A percentile compares a stretch with the other conserved stretches of the same genome.
Conservation (phyloP, 2,888 invertebrate genomes). For the Ptycholaimellus sp. region DNA sequence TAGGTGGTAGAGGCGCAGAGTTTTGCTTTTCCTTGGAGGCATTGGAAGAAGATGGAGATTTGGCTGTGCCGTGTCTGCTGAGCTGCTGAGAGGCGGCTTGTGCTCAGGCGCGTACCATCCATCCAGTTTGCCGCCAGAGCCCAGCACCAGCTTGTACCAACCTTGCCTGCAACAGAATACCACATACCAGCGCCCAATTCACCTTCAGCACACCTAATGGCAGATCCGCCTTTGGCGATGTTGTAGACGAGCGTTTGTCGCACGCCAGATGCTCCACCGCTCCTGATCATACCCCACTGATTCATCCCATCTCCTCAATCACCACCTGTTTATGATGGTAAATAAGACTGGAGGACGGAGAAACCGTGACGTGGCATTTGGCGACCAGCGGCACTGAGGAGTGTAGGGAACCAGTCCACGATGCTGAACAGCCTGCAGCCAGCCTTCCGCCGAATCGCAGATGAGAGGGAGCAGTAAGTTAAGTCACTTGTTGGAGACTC, state of each 20-base stretch:
- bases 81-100: no score
- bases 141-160: no score
- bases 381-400: constrained; percentile 26
- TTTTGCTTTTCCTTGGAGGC: no score
- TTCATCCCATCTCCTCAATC: constrained; percentile 24
- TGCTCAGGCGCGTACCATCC: no score
- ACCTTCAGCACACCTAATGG: no score
- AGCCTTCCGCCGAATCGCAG: constrained; percentile 1
- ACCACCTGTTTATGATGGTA: not conserved
- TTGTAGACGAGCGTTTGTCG: constrained; percentile 23
- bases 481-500: constrained; percentile 8
- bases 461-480: constrained; percentile 9
- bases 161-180: no score
- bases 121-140: no score
- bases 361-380: constrained; percentile 15
- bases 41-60: no score
- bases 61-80: no score
- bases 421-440: constrained; percentile 27
- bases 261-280: constrained; percentile 13
- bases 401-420: constrained; percentile 30
- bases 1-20: no score
- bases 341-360: not conserved
- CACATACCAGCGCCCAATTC: no score
- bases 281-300: constrained; percentile 22
- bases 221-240: constrained; percentile 17